phyloP scores from a whole-genome alignment of 1,140 invertebrate genomes.

The Lerema accius region DNA sequence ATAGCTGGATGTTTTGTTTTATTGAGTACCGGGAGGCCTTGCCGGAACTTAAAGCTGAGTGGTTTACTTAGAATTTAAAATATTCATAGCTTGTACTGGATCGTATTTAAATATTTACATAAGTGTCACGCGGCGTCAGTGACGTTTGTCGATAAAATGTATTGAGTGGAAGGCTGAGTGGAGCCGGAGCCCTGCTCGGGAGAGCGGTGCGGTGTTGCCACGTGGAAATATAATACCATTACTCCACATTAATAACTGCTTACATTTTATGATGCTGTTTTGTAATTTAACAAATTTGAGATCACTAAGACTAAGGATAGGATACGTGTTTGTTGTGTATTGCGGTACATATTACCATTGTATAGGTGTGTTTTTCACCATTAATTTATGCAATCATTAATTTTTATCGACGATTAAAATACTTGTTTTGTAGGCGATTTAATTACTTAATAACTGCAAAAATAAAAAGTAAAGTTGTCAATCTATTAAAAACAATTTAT shows the following conservation, averaged over 20 bases:
- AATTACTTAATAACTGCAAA: too few relatives aligned
- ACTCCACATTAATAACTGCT: slow-evolving; percentile 14
- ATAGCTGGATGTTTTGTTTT: slow-evolving; percentile 60
- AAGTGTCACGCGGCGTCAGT: slow-evolving; percentile 81
- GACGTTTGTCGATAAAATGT: slow-evolving; percentile 80
- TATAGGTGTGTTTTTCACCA: too few relatives aligned
- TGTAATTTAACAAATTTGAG: not conserved
- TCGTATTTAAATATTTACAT: slow-evolving; percentile 85
- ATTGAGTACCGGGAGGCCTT: slow-evolving; percentile 61
- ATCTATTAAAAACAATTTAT: too few relatives aligned
- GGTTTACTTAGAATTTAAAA: slow-evolving; percentile 82
- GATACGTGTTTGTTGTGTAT: too few relatives aligned
- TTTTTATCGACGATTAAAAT: too few relatives aligned
- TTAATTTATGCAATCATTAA: too few relatives aligned
- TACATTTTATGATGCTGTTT: not conserved
- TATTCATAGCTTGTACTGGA: slow-evolving; percentile 84
- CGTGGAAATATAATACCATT: slow-evolving; percentile 27
- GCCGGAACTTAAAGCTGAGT: slow-evolving; percentile 67
- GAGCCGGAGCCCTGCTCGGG: slow-evolving; percentile 33
- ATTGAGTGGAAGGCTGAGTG: slow-evolving; percentile 72
- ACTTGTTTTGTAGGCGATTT: too few relatives aligned
- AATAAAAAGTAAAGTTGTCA: too few relatives aligned
- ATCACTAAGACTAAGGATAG: too few relatives aligned
- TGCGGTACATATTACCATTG: too few relatives aligned
- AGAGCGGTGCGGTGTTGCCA: slow-evolving; percentile 34